Evolutionary conservation across 2,797 vertebrate genomes (phyloP).

Genomic region (Girardinus metallicus): DNA sequence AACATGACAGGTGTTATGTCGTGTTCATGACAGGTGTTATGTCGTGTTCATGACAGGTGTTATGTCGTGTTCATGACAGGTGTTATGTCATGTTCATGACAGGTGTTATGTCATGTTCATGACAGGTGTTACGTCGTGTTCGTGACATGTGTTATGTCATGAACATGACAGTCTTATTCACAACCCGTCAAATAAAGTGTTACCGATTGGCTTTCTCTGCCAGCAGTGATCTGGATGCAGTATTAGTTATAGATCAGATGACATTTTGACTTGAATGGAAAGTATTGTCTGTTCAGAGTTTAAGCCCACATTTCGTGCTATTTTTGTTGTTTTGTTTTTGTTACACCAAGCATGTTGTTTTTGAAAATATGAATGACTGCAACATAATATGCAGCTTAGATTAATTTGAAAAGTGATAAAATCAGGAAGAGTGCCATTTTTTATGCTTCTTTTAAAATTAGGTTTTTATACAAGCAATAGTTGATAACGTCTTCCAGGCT

Average conservation of each 20-base stretch:
- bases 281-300: background rate
- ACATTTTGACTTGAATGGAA: conserved; percentile 11
- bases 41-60: no score
- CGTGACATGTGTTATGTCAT: no score
- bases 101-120: no score
- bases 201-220: no score
- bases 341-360: background rate
- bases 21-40: no score
- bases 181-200: no score
- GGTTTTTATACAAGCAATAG: conserved; percentile 47
- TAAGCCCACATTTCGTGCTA: background rate
- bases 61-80: no score
- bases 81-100: no score
- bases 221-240: background rate
- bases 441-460: background rate
- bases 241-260: conserved; percentile 16
- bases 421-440: conserved; percentile 10
- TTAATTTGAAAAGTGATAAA: background rate
- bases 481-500: background rate
- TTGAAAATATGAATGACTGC: background rate
- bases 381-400: conserved; percentile 11
- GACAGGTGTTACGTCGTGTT: no score
- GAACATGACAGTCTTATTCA: no score
- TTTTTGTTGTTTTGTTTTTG: background rate
- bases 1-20: no score